A percentile compares a stretch with the other conserved stretches of the same genome.
These are phyloP conservation scores for Sylvia borin DNA, from an alignment of 2,797 vertebrate species.

Conservation along the genomic window DNA sequence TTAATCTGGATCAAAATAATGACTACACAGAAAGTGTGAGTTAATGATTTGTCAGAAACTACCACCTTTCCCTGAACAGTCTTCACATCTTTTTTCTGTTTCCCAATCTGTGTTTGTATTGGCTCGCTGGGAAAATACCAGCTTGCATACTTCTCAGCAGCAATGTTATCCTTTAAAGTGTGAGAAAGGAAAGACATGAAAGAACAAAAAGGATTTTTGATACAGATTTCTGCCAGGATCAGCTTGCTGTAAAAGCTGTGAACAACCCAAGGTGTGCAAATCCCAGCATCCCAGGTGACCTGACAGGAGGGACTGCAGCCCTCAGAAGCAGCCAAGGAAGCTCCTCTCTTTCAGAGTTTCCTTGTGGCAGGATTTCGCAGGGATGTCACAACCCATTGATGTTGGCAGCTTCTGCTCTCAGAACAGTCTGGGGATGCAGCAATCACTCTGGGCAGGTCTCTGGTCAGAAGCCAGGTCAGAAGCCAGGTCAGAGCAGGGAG, in stretches of 20 bases:
- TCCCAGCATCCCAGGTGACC: neutral
- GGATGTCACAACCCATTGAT: neutral
- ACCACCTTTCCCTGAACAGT: neutral
- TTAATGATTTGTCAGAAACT: neutral
- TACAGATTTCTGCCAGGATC: neutral
- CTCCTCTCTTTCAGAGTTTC: neutral
- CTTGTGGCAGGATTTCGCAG: neutral
- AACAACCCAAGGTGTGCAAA: neutral
- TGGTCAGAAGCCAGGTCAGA: neutral
- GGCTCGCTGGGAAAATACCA: constrained; percentile 24
- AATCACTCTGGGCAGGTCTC: neutral
- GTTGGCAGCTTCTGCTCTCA: neutral
- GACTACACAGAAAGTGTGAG: neutral
- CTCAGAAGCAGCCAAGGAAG: neutral
- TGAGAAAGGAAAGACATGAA: neutral
- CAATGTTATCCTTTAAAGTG: neutral
- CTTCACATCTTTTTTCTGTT: neutral
- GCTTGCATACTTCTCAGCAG: neutral
- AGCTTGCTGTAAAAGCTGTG: neutral
- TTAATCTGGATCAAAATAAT: neutral
- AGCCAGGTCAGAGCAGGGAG: neutral
- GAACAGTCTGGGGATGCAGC: neutral
- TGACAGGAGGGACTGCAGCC: neutral
- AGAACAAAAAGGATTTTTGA: neutral
- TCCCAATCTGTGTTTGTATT: constrained; percentile 3